Evolutionary conservation across 2,797 vertebrate genomes (phyloP).

Genomic region (Podarcis lilfordi): DNA sequence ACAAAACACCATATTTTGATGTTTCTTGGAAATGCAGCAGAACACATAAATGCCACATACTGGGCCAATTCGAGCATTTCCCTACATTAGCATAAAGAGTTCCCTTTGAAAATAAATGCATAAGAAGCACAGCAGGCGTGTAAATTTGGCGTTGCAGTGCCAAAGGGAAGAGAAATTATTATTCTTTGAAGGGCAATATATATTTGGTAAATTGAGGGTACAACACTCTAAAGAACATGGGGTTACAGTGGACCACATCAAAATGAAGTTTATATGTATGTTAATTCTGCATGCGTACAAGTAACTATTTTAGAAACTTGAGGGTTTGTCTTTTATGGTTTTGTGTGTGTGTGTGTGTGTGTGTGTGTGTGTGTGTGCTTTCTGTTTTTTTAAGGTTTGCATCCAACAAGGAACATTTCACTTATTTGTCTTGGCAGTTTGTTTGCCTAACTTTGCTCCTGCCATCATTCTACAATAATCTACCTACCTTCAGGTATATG

Average conservation of each 20-base stretch:
- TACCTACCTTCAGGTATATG: no score
- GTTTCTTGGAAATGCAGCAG: conserved; percentile 38
- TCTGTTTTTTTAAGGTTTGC: neutral
- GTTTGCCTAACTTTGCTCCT: neutral
- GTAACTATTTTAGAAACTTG: neutral
- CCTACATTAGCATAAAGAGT: conserved; percentile 59
- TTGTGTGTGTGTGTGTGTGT: no score
- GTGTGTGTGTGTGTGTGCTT: no score
- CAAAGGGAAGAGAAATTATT: neutral
- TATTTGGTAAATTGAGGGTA: neutral
- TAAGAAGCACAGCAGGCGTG: conserved; percentile 55
- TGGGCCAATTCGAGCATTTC: conserved; percentile 63
- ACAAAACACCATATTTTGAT: conserved; percentile 20
- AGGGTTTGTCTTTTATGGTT: neutral
- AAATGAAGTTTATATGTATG: neutral
- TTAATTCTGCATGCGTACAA: neutral
- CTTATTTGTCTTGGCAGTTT: no score
- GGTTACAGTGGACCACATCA: accelerated
- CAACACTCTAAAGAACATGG: neutral
- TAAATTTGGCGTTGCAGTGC: conserved; percentile 42
- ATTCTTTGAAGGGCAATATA: neutral
- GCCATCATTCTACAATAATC: neutral
- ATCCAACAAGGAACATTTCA: neutral
- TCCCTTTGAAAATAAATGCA: conserved; percentile 41
- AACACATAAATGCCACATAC: conserved; percentile 55